Evolutionary conservation across 2,888 invertebrate genomes (phyloP), one percentile per base, ranked within the genome.

Genomic region (Steromphala cineraria): DNA sequence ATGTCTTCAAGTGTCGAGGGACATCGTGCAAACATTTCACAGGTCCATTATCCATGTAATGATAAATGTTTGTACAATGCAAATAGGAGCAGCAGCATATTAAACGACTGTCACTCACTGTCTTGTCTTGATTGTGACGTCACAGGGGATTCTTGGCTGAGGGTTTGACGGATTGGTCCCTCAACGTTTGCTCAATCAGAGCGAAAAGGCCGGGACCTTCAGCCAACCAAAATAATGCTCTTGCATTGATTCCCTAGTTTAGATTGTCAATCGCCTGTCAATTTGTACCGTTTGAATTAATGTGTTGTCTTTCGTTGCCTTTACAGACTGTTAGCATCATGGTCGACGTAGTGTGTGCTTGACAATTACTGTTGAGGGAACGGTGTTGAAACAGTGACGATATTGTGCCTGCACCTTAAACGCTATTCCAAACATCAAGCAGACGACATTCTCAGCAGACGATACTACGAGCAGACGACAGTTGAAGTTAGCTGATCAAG

Each of bases 251-350:
- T 62, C 28, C 10, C 15, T 62, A 62, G 62, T 62, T 62, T 24
- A n/a, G 62, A 13, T 62, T 62, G 62, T 62, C 62, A 62, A 8
- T 62, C 28, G 62, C 28, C 62, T 62, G 62, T 62, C 28, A 28
- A 24, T 62, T 62, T 62, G 62, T 28, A 28, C 62, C 62, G 62
- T 62, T 62, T 62, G 62, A 62, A 62, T 62, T 62, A 62, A 62
- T 62, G 24, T 62, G 62, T 21, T 62, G 62, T 62, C 62, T 62
- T 62, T 62, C 62, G 24, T 62, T 62, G 62, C 62, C 62, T 62
- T 62, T 62, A 4, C 62, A 62, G 62, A 62, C 62, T 19, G 28
- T 28, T 28, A 62, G 24, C 62, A 62, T 62, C 62, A 28, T 62
- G 24, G 62, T 62, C 28, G 24, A 62, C 28, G 10, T 62, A 15